phyloP scores from a whole-genome alignment of 2,888 invertebrate genomes.

The Eupsilia transversa region DNA sequence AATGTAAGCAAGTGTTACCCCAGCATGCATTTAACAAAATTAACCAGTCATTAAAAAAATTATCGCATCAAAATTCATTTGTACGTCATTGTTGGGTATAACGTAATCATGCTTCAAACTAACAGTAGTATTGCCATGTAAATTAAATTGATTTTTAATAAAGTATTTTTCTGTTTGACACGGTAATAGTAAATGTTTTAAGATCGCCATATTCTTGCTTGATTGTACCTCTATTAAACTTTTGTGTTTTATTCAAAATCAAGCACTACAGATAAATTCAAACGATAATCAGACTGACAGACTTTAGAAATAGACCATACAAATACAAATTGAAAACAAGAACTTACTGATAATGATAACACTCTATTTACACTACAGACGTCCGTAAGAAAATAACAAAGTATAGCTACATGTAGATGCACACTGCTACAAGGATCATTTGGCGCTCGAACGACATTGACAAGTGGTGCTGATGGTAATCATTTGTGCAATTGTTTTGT shows the following conservation, averaged over 20 bases:
- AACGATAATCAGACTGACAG: neutral
- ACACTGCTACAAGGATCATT: neutral
- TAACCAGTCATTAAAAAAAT: constrained; percentile 63
- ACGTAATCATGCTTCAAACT: constrained; percentile 68
- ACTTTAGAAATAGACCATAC: neutral
- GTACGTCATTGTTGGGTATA: constrained; percentile 60
- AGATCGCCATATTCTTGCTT: constrained; percentile 10
- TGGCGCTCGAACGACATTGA: neutral
- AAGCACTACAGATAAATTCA: constrained; percentile 4
- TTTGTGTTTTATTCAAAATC: constrained; percentile 15
- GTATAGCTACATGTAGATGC: neutral
- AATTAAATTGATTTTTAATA: constrained; percentile 36
- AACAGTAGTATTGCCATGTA: constrained; percentile 59
- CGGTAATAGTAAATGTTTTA: constrained; percentile 15
- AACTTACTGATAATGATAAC: neutral
- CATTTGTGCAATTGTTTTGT: neutral
- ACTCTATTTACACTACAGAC: constrained; percentile 5
- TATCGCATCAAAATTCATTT: constrained; percentile 59
- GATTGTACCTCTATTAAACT: constrained; percentile 1
- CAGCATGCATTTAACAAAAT: constrained; percentile 61
- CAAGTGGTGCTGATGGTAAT: neutral
- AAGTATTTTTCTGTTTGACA: constrained; percentile 17
- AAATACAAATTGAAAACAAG: neutral
- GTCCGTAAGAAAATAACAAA: neutral
- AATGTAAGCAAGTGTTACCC: constrained; percentile 45